Evolutionary conservation across 2,888 invertebrate species (phyloP).

Genomic region (Cheilosia variabilis): DNA sequence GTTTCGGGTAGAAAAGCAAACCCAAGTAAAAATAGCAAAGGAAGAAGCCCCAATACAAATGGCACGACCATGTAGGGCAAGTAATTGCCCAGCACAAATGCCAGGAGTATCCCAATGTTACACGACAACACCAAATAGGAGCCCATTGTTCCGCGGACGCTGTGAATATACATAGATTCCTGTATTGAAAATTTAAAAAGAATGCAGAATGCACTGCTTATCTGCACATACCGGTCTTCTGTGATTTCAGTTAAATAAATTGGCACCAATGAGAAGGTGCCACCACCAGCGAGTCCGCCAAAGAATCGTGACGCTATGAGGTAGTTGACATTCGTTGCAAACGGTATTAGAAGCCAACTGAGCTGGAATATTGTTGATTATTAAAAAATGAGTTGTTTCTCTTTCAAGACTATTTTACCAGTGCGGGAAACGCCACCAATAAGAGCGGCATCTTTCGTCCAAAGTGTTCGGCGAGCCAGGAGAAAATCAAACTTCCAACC

Average conservation of each 20-base stretch:
- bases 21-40: slow-evolving; percentile 78
- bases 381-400: too few relatives aligned
- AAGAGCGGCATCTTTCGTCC: slow-evolving; percentile 80
- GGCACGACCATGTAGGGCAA: slow-evolving; percentile 79
- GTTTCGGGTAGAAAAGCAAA: slow-evolving; percentile 82
- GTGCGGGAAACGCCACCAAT: slow-evolving; percentile 78
- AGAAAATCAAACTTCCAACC: slow-evolving; percentile 80
- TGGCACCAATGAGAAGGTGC: slow-evolving; percentile 80
- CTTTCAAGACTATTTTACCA: slow-evolving; percentile 76
- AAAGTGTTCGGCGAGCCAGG: slow-evolving; percentile 80
- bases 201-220: not conserved
- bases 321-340: slow-evolving; percentile 78
- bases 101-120: slow-evolving; percentile 80
- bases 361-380: slow-evolving; percentile 73
- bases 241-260: slow-evolving; percentile 81
- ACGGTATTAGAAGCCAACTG: slow-evolving; percentile 80
- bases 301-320: slow-evolving; percentile 79
- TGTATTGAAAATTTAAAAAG: not conserved
- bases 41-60: slow-evolving; percentile 77
- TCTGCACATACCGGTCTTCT: slow-evolving; percentile 78
- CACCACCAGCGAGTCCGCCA: slow-evolving; percentile 80
- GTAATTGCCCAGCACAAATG: slow-evolving; percentile 80
- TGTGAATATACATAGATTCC: slow-evolving; percentile 54
- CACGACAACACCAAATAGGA: slow-evolving; percentile 80
- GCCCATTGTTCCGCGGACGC: slow-evolving; percentile 81